Evolutionary conservation across 2,113 vertebrate species (phyloP).

Genomic region (Columbina picui): DNA sequence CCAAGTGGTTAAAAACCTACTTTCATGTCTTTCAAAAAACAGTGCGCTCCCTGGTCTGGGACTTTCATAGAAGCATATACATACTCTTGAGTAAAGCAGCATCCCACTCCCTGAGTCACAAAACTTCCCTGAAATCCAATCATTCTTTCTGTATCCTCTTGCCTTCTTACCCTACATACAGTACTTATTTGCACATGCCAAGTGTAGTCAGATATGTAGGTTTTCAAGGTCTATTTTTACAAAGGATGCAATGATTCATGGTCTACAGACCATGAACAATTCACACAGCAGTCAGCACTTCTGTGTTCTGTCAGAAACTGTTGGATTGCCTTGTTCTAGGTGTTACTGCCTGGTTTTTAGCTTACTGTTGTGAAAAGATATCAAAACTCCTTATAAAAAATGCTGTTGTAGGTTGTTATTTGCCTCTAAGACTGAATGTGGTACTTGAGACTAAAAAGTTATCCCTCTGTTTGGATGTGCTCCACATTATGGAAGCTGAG

Average conservation of each 20-base stretch:
- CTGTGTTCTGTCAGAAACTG: neutral
- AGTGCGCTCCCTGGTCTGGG: neutral
- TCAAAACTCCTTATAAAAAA: neutral
- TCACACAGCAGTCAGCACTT: neutral
- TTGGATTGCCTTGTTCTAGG: neutral
- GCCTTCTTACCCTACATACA: neutral
- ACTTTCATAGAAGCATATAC: neutral
- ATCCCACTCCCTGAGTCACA: neutral
- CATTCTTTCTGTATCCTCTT: neutral
- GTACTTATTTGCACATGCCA: neutral
- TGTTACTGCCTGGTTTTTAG: neutral
- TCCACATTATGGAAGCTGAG: neutral
- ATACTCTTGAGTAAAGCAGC: neutral
- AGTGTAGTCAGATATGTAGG: neutral
- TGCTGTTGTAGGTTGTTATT: neutral
- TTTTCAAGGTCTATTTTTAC: slow-evolving; percentile 13
- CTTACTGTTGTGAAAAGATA: neutral
- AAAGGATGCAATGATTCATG: neutral
- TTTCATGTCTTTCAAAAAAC: neutral
- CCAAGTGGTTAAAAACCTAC: neutral
- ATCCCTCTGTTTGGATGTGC: neutral
- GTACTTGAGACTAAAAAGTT: neutral
- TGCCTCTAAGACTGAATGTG: neutral
- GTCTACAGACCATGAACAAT: neutral
- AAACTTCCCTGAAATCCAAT: neutral